Base-by-base conservation (phyloP, 2,888 invertebrate genomes). In the Xiphydria camelus region DNA sequence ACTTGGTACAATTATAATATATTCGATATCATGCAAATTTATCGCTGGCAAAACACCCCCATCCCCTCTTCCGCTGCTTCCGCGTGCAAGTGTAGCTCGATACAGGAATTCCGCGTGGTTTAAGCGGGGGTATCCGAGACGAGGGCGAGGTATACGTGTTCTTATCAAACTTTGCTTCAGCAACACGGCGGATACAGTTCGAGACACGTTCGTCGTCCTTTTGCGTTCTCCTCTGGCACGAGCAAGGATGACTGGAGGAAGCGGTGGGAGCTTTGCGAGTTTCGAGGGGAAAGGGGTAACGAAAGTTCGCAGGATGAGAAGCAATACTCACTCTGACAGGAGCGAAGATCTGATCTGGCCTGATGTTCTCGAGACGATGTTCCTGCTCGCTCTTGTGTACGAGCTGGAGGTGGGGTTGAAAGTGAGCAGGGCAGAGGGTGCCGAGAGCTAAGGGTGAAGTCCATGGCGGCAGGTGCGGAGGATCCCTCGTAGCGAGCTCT, bases 351-450 rank as follows among this genome's bases (percentile, higher is more conserved):
- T 80, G 78, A 64, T 79, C 79, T 47, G 73, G 62, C 55, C 73
- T 66, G 57, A 76, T 73, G 53, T 68, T 66, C 57, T 74, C 73
- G 44, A 70, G 59, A 22, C 68, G 62, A 47, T 68, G 67, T 46
- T 70, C 70, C 57, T 70, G 70, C 41, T 70, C 70, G 57, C 67
- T 70, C 42, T 69, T 70, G 63, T 70, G 70, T 12, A 70, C 73
- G 56, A 79, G 62, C 51, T 78, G 75, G 22, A 80, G 62, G 36
- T 78, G 77, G n/a, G 79, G 79, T 53, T 78, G 77, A 59, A 80
- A 76, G 58, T 77, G 76, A 29, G 79, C 79, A n/a, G 79, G 76
- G 55, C 79, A 78, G 33, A 78, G 69, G 18, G 77, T 76, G 41
- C 78, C 79, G 10, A 76, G 73, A 4, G 78, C 77, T 41, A 78